Evolutionary conservation across 1,140 invertebrate genomes (phyloP), one percentile per base, ranked within the genome.

Genomic region (Leptopilina boulardi): DNA sequence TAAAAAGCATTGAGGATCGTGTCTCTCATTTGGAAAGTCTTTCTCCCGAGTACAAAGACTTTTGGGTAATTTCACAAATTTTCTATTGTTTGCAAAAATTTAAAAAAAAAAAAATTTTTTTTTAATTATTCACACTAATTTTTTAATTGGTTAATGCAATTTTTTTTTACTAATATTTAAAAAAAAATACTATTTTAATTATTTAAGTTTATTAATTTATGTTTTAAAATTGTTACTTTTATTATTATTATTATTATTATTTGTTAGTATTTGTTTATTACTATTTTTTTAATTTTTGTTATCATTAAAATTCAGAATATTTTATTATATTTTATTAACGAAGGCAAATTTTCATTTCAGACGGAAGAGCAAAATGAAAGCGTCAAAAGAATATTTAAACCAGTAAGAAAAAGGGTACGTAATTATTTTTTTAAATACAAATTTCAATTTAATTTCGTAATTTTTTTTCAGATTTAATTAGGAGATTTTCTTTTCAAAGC

Each of bases 21-120:
- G 91, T 96, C 78, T 85, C 94, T 38, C 90, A 92, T 80, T 87
- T 95, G 21, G 94, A 96, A 90, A 92, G 94, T 21, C 85, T 94
- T 79, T 95, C 94, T 19, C 94, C 94, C 0, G 94, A 95, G 87
- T 96, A 95, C 81, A 92, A 92, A 74, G 89, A 92, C 59, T 93
- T 94, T 90, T 94, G 92, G 93, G 94, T 94, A 91, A 91, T 82
- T 87, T 75, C 51, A 38, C 9, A 38, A 59, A 34, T 71, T 34
- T 30, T 44, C 54, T 38, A 41, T 71, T n/a, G n/a, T n/a, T 34
- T 26, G n/a, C 10, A 23, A 51, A 59, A 34, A 76, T 51, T 72
- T 19, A 19, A 3, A 54, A 5, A 18, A 19, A n/a, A 18, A n/a
- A 8, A 54, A 54, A 8, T n/a, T n/a, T n/a, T n/a, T n/a, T n/a